phyloP scores from a whole-genome alignment of 2,797 vertebrate genomes.

The Nyctibius grandis region DNA sequence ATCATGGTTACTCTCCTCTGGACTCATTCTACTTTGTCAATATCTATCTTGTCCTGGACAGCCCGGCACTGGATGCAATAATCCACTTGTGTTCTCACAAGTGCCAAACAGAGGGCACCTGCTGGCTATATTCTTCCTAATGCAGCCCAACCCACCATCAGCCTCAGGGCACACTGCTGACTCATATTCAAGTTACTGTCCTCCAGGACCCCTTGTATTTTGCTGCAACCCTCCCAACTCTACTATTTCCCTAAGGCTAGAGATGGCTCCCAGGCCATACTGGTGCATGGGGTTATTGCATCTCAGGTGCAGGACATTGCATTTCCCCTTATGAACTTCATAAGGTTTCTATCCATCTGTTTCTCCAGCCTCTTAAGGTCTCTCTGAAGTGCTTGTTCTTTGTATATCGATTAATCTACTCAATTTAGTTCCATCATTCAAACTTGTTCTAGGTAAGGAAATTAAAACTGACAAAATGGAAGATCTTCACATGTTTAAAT shows the following conservation, averaged over 20 bases:
- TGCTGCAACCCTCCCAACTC: not conserved
- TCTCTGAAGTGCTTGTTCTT: not conserved
- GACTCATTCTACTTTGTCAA: not conserved
- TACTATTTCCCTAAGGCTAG: not conserved
- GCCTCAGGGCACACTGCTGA: not conserved
- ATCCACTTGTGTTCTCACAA: not conserved
- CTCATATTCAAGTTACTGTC: not conserved
- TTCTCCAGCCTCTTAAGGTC: not conserved
- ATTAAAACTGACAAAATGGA: not conserved
- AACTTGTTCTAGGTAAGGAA: not conserved
- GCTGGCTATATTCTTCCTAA: not conserved
- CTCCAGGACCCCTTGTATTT: not conserved
- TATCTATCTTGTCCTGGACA: not conserved
- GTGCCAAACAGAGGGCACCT: not conserved
- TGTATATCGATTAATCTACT: not conserved
- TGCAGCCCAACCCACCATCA: not conserved
- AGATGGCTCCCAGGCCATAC: not conserved
- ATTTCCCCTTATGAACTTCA: not conserved
- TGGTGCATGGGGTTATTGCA: not conserved
- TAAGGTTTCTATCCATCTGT: not conserved
- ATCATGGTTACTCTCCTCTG: rapidly evolving
- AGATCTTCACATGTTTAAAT: not conserved
- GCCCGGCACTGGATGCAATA: too few species aligned
- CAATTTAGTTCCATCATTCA: not conserved
- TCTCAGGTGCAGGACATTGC: not conserved